phyloP scores from a whole-genome alignment of 2,113 vertebrate genomes.

The Bombycilla garrulus region DNA sequence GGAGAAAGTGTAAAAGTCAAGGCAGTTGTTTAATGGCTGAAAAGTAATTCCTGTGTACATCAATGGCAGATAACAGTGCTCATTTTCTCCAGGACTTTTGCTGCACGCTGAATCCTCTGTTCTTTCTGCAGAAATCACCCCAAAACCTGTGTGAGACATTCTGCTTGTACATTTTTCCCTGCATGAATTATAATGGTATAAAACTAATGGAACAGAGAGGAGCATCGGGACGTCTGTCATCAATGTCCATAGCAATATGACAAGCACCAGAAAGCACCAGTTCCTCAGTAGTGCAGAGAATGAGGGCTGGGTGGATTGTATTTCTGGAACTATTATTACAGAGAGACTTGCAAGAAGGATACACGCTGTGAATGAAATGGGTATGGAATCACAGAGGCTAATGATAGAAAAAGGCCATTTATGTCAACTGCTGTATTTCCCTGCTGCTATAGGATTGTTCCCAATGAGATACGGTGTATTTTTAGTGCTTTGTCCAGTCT shows the following conservation, averaged over 20 bases:
- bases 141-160: not conserved
- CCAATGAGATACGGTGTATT: not conserved
- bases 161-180: not conserved
- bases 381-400: constrained; percentile 42
- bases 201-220: not conserved
- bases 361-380: constrained; percentile 56
- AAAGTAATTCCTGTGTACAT: not conserved
- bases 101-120: not conserved
- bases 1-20: not conserved
- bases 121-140: not conserved
- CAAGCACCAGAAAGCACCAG: not conserved
- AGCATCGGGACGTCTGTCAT: not conserved
- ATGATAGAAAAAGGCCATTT: constrained; percentile 61
- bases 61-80: not conserved
- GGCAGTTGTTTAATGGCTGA: not conserved
- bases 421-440: constrained; percentile 35
- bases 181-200: not conserved
- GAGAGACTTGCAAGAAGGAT: constrained; percentile 40
- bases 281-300: constrained; percentile 28
- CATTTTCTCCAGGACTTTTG: not conserved
- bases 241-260: not conserved
- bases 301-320: not conserved
- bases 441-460: constrained; percentile 30
- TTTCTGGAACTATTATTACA: constrained; percentile 58
- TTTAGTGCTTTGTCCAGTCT: constrained; percentile 54